A percentile compares a stretch with the other conserved stretches of the same genome.
phyloP scores from a whole-genome alignment of 2,797 vertebrate species.

The Sebastolobus altivelis region DNA sequence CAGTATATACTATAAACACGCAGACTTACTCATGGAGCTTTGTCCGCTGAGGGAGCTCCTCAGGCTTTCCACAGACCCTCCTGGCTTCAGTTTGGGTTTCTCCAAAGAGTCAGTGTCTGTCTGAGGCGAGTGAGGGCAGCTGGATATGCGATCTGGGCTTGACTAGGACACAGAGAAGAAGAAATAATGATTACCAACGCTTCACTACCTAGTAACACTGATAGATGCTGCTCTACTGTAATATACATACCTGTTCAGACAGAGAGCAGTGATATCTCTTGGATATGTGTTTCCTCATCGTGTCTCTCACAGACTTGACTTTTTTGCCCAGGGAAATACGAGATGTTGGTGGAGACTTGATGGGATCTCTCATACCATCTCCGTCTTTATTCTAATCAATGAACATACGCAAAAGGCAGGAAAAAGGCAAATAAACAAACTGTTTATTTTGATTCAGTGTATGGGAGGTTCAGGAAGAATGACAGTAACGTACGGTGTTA shows the following conservation, averaged over 20 bases:
- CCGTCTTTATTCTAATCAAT: conserved; percentile 86
- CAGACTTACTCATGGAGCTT: conserved; percentile 95
- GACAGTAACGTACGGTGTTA: conserved; percentile 84
- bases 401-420: conserved; percentile 42
- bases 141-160: conserved; percentile 86
- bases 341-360: conserved; percentile 92
- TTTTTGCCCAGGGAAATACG: conserved; percentile 96
- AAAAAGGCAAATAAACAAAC: not conserved
- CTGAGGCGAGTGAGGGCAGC: conserved; percentile 87
- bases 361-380: conserved; percentile 87
- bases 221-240: not conserved
- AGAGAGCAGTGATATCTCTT: conserved; percentile 93
- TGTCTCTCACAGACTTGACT: conserved; percentile 98
- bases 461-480: not conserved
- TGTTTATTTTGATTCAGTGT: not conserved
- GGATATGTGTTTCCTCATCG: conserved; percentile 97
- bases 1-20: conserved; percentile 14
- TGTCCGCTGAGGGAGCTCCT: conserved; percentile 97
- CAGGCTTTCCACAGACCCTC: conserved; percentile 97
- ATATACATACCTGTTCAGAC: conserved; percentile 89
- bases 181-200: rapidly evolving
- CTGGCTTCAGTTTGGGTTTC: conserved; percentile 94
- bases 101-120: conserved; percentile 88
- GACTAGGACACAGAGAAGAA: conserved; percentile 73
- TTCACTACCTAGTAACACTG: not conserved